Conservation (phyloP, 1,140 invertebrate genomes). For the Portunus trituberculatus region DNA sequence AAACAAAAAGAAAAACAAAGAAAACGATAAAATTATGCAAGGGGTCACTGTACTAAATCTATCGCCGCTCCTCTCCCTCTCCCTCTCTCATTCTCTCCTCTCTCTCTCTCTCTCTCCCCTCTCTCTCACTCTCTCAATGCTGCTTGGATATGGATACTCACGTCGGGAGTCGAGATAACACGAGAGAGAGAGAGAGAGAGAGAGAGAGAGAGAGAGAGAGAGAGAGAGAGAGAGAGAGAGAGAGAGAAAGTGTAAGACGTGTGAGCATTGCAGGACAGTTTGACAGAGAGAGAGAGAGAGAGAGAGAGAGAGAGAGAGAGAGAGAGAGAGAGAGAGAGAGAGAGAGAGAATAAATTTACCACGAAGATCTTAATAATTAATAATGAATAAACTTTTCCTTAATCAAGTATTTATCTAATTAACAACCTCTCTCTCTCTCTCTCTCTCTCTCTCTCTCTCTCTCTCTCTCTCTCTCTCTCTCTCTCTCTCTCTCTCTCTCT, state of each 20-base stretch:
- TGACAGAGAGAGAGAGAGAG: too few relatives aligned
- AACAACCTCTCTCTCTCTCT: background rate
- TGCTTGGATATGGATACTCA: too few relatives aligned
- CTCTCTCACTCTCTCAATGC: too few relatives aligned
- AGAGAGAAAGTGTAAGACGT: background rate
- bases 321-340: background rate
- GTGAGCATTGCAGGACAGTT: too few relatives aligned
- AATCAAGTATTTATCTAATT: too few relatives aligned
- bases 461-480: slow-evolving; percentile 45
- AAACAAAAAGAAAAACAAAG: too few relatives aligned
- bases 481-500: background rate
- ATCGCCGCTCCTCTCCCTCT: background rate
- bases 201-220: background rate
- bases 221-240: background rate
- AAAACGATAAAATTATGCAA: too few relatives aligned
- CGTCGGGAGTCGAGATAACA: too few relatives aligned
- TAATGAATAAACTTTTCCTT: too few relatives aligned
- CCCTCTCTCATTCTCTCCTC: background rate
- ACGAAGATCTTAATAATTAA: too few relatives aligned
- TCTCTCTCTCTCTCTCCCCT: background rate
- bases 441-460: background rate
- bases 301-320: background rate
- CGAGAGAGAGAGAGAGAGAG: background rate
- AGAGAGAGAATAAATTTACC: too few relatives aligned
- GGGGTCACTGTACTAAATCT: too few relatives aligned